Conservation (phyloP, 2,113 vertebrate species). For the Porphyrio hochstetteri region DNA sequence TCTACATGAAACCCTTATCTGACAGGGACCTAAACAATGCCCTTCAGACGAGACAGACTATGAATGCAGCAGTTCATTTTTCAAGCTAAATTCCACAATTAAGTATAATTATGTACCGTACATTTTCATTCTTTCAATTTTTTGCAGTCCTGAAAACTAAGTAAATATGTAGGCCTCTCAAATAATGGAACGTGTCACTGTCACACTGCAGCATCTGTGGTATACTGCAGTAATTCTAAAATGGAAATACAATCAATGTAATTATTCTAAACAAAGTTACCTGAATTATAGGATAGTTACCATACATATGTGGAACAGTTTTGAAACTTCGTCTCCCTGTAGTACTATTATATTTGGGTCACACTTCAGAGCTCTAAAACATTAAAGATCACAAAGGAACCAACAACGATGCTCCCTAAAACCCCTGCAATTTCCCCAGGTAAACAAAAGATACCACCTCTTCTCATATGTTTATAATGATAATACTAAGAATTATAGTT, state of each 20-base stretch:
- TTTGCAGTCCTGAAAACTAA: background rate
- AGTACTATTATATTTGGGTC: background rate
- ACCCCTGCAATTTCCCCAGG: background rate
- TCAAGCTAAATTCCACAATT: constrained; percentile 31
- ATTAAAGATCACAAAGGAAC: background rate
- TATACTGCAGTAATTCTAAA: background rate
- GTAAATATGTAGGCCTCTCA: background rate
- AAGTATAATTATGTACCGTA: background rate
- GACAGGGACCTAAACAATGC: background rate
- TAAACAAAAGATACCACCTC: background rate
- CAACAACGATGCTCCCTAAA: background rate
- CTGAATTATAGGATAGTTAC: background rate
- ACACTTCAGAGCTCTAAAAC: background rate
- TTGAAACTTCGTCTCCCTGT: background rate
- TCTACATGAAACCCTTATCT: background rate
- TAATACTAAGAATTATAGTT: background rate
- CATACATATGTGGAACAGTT: background rate
- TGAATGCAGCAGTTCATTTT: background rate
- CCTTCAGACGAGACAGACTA: background rate
- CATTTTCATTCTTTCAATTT: constrained; percentile 12
- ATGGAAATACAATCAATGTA: background rate
- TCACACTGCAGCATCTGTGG: background rate
- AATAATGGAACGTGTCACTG: background rate
- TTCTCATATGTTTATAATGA: background rate
- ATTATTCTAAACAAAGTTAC: background rate